Evolutionary conservation across 2,888 invertebrate genomes (phyloP).

Genomic region (Drosophila yooni): DNA sequence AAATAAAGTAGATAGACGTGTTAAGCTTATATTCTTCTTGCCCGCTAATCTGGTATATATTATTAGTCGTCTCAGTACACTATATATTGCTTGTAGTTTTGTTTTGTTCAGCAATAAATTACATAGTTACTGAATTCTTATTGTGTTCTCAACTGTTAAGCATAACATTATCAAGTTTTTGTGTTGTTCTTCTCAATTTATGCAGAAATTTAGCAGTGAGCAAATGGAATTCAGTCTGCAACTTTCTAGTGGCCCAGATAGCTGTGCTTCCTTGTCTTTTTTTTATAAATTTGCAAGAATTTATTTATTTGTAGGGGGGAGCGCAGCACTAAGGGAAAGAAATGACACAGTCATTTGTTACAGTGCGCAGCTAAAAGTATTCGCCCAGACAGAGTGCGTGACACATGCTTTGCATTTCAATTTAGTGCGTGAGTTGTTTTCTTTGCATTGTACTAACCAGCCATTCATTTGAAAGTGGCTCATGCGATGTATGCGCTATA

Average conservation of each 20-base stretch:
- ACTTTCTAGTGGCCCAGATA: not conserved
- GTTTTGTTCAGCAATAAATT: too few relatives aligned
- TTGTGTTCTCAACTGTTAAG: not conserved
- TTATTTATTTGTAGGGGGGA: conserved; percentile 54
- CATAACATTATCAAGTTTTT: not conserved
- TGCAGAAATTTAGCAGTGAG: not conserved
- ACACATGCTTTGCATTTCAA: conserved; percentile 72
- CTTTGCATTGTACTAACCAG: conserved; percentile 35
- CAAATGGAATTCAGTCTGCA: not conserved
- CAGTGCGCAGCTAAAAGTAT: conserved; percentile 46
- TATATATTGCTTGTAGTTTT: not conserved
- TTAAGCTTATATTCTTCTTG: not conserved
- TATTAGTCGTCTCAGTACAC: not conserved
- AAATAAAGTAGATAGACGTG: too few relatives aligned
- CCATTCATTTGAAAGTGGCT: conserved; percentile 17
- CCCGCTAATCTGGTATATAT: not conserved
- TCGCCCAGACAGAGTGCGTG: conserved; percentile 33
- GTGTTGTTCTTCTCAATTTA: not conserved
- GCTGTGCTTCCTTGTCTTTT: not conserved
- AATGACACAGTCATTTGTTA: conserved; percentile 12
- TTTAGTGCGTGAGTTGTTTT: conserved; percentile 56
- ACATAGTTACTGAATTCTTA: not conserved
- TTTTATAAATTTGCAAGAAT: conserved; percentile 56
- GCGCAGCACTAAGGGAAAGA: not conserved
- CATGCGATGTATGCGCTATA: conserved; percentile 35